Base-by-base conservation (phyloP, 1,140 invertebrate species). In the Linepithema humile region DNA sequence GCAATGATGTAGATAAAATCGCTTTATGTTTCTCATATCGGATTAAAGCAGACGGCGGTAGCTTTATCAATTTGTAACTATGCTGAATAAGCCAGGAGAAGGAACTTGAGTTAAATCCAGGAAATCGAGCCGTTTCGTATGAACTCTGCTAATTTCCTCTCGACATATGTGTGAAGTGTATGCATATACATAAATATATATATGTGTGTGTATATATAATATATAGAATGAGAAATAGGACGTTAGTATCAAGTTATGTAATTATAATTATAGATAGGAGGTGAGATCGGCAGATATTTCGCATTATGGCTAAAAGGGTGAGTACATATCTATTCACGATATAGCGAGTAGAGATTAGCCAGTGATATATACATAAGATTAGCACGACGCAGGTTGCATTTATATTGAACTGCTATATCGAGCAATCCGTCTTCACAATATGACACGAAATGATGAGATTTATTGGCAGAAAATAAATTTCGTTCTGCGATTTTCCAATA, bases 391-490 rank as follows among this genome's bases (percentile, higher is more conserved):
- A 48, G 17, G 15, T 12, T 62, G 57, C 59, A 48, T 77, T 64
- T 64, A 64, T 10, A 64, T 64, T 48, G 29, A 48, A 77, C 4
- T 12, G 59, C 50, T 55, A 69, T 70, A 80, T 80, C 75, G 64
- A 9, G 48, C 48, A 80, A 80, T 80, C 75, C 35, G 48, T 80
- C 75, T 80, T 80, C 50, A 55, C 64, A 80, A 80, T 70, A 29
- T 69, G 75, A 80, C 75, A 70, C 38, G 35, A 55, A 80, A 80
- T 80, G 48, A 80, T 53, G 64, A 69, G 48, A 80, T 80, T 69
- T 80, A 69, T 70, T 80, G 48, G 75, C 75, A 40, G 64, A 80
- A 80, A 80, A 80, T 80, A 80, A 80, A 80, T 80, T 80, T 80
- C 75, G 64, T 69, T 55, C n/a, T 29, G 53, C 35, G 64, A 70